These are phyloP conservation scores for Micromussa lordhowensis DNA, from an alignment of 92 coral and sea anemone genomes.

Conservation along the genomic window DNA sequence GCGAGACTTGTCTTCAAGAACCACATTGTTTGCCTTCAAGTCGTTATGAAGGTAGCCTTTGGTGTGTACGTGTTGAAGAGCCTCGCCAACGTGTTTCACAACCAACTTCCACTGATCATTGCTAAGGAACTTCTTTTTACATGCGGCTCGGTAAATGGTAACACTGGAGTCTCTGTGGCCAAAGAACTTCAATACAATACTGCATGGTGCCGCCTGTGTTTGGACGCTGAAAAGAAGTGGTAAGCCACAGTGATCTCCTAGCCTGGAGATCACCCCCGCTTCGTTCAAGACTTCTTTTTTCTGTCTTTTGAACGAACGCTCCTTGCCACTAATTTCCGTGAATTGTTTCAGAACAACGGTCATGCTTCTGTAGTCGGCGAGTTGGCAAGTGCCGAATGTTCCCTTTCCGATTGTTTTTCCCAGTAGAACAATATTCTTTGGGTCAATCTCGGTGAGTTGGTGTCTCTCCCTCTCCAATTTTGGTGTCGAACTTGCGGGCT, in stretches of 20 bases:
- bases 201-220: conserved; percentile 20
- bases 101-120: conserved; percentile 17
- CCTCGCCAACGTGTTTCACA: not conserved
- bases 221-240: conserved; percentile 55
- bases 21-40: conserved; percentile 37
- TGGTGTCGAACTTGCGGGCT: not conserved
- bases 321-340: conserved; percentile 1
- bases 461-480: not conserved
- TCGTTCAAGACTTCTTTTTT: conserved; percentile 44
- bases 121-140: not conserved
- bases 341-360: conserved; percentile 50
- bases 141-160: conserved; percentile 32
- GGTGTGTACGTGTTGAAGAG: conserved; percentile 11
- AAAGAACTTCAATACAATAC: conserved; percentile 45
- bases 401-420: conserved; percentile 47
- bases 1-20: conserved; percentile 28
- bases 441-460: conserved; percentile 18
- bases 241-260: conserved; percentile 60
- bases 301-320: conserved; percentile 15
- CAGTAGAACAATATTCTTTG: conserved; percentile 31
- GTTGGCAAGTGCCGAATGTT: conserved; percentile 40
- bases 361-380: conserved; percentile 48
- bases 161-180: conserved; percentile 8
- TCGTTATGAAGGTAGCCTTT: conserved; percentile 42
- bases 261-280: conserved; percentile 34